Base-by-base conservation (phyloP, 2,797 vertebrate genomes). In the Gallinago nigripennis region DNA sequence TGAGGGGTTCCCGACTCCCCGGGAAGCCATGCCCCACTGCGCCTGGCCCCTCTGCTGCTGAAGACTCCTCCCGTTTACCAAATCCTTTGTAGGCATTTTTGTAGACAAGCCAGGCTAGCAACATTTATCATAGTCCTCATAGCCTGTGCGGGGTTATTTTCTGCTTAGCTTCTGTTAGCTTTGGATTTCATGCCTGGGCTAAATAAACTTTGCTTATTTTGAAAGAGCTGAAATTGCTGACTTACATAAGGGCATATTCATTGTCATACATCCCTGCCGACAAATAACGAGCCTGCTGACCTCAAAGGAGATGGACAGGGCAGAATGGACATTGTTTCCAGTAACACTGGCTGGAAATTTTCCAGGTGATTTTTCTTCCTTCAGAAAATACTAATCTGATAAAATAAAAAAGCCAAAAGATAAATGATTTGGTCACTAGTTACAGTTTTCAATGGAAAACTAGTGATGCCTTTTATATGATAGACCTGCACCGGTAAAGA, bases 141-240 rank as follows among this genome's bases (percentile, higher is more conserved):
- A 87, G 31, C 27, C 39, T 70, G 9, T 21, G 4, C 39, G 77
- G 39, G 30, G 23, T 61, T 73, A 53, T 70, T 41, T 84, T 88
- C 70, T 69, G 45, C 37, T 70, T 48, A 68, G 53, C 30, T 86
- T 78, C 60, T 80, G 39, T 78, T 65, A 58, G 15, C 54, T 86
- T 84, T 95, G 60, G 60, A 86, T 86, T 93, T 90, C 51, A 33
- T 30, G 33, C 61, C 70, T 58, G 30, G 13, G 25, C 35, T 79
- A 82, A 82, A 70, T 51, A 92, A 86, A 73, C 56, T 56, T 56
- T 41, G 23, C 39, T 66, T n/a, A 35, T 65, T 90, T 88, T 73
- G 58, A 94, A 95, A 79, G 9, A 57, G 24, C 27, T 91, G 37
- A n/a, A 86, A 81, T 39, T 63, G 35, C 43, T 90, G 51, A 56